Evolutionary conservation across 2,888 invertebrate species (phyloP).

Genomic region (Willowsia nigromaculata): DNA sequence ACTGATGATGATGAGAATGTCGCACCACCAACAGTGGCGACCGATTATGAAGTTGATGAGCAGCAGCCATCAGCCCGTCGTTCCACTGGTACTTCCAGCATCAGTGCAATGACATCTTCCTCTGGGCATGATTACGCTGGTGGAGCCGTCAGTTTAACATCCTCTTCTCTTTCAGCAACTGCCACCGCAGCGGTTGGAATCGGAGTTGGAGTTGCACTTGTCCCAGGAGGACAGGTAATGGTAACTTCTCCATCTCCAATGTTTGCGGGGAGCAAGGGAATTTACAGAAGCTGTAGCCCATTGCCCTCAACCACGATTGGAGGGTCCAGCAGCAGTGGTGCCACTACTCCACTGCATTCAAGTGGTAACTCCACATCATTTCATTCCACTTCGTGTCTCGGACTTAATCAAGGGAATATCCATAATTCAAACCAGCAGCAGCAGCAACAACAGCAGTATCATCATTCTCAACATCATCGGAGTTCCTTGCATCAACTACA

Average conservation of each 20-base stretch:
- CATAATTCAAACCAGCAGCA: conserved; percentile 44
- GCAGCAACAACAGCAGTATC: not conserved
- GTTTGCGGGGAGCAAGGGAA: conserved; percentile 40
- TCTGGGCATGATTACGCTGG: not conserved
- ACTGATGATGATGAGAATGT: conserved; percentile 63
- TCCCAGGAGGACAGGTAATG: conserved; percentile 48
- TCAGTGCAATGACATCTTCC: conserved; percentile 21
- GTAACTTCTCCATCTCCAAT: not conserved
- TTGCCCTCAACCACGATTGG: conserved; percentile 2
- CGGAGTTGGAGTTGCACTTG: conserved; percentile 41
- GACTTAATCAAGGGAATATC: conserved; percentile 61
- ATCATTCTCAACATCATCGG: conserved; percentile 39
- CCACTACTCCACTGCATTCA: conserved; percentile 16
- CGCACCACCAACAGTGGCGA: conserved; percentile 27
- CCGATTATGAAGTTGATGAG: conserved; percentile 39
- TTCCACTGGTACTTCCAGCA: not conserved
- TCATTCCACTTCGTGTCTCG: conserved; percentile 61
- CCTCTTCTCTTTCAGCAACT: conserved; percentile 4
- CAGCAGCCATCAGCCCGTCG: not conserved
- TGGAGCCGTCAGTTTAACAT: not conserved
- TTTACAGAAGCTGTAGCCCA: conserved; percentile 48
- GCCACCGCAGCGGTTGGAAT: conserved; percentile 34
- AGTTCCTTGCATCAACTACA: conserved; percentile 56
- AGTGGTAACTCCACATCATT: conserved; percentile 43
- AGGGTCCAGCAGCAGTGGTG: conserved; percentile 19